Base-by-base conservation (phyloP, 2,113 vertebrate genomes). In the Caracal caracal region DNA sequence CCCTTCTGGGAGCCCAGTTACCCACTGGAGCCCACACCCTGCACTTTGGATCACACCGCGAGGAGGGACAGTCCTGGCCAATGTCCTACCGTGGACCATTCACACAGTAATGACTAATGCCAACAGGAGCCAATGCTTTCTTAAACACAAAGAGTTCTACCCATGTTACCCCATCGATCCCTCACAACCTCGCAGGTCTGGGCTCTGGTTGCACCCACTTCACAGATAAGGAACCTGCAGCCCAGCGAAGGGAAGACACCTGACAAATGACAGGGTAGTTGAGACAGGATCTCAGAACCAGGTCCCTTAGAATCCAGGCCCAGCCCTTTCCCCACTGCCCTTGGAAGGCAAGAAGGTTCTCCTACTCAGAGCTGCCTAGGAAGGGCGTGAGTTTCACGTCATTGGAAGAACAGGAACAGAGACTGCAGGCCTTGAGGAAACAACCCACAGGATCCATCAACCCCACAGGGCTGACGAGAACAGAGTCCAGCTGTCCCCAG, bases 141-240 rank as follows among this genome's bases (percentile, higher is more conserved):
- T 30, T 26, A 35, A 65, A 20, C 0, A 2, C 51, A 7, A 53
- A 65, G 35, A 20, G 12, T n/a, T 33, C 53, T 2, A 10, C 16
- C 59, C 47, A 4, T n/a, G 11, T 6, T 6, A 8, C 1, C 53
- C 35, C 82, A 2, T 2, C 0, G 20, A n/a, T 16, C 24, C 40
- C 22, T 11, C 40, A 9, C 49, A 35, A 51, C 68, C 65, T 1
- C 2, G 24, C 51, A 17, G 4, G 8, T 13, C 49, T 17, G 28
- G 33, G 88, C 47, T 6, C 1, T 78, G 1, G 2, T 11, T 8
- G 28, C 9, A 26, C 68, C 59, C 37, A 70, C 65, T 35, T 51
- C 4, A 26, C 82, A 86, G 89, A 91, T 13, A 70, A 79, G 66
- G 28, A 84, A 26, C 17, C 51, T 24, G 59, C 35, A n/a, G 33